These are phyloP conservation scores for Fringilla coelebs DNA, from an alignment of 2,797 vertebrate species.

Conservation along the genomic window DNA sequence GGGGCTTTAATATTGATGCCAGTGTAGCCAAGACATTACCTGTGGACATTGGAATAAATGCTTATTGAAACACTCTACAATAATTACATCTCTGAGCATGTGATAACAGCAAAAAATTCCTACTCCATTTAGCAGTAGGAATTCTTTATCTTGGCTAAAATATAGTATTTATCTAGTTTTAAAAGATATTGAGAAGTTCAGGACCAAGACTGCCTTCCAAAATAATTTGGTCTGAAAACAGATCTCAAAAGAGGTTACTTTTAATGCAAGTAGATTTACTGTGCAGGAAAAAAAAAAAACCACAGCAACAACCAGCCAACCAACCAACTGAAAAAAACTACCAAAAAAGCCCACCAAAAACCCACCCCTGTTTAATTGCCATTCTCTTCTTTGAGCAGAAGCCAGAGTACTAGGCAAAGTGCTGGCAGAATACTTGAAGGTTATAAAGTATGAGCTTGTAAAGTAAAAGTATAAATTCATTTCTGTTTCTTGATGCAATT, in stretches of 20 bases:
- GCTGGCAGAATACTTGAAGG: neutral
- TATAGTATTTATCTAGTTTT: conserved; percentile 8
- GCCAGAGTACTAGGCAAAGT: neutral
- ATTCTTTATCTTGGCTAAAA: conserved; percentile 48
- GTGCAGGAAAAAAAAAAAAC: neutral
- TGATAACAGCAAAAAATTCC: conserved; percentile 9
- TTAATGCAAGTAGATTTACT: neutral
- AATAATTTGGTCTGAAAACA: conserved; percentile 23
- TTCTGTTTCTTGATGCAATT: conserved; percentile 36
- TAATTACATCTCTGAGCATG: neutral
- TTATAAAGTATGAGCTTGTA: neutral
- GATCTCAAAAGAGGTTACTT: neutral
- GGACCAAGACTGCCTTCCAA: neutral
- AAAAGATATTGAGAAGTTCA: conserved; percentile 1
- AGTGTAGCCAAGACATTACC: neutral
- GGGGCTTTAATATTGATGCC: neutral
- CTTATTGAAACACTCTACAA: neutral
- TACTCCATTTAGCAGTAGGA: conserved; percentile 15
- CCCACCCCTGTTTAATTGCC: neutral
- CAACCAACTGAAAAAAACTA: neutral
- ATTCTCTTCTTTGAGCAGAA: conserved; percentile 15
- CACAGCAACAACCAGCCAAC: neutral
- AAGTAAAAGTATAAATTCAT: neutral
- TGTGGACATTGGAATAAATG: neutral
- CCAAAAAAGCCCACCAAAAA: neutral